phyloP scores from a whole-genome alignment of 2,797 vertebrate species.

The Liparis tanakae region DNA sequence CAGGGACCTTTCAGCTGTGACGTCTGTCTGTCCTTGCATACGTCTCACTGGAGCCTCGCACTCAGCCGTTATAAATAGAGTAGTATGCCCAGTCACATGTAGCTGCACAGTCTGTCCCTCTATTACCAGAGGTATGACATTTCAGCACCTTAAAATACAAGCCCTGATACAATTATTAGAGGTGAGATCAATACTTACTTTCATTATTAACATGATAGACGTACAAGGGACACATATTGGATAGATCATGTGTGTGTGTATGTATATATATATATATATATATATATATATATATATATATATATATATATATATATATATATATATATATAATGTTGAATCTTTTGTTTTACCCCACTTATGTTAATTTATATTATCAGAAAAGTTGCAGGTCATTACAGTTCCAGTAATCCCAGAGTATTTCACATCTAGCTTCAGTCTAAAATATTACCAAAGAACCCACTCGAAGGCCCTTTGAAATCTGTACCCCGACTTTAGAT shows the following conservation, averaged over 20 bases:
- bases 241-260: too few relatives aligned
- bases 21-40: constrained; percentile 73
- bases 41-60: constrained; percentile 57
- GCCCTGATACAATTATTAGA: constrained; percentile 13
- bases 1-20: constrained; percentile 57
- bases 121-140: constrained; percentile 62
- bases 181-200: constrained; percentile 24
- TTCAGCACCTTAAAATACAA: constrained; percentile 66
- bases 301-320: too few relatives aligned
- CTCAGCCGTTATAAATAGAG: constrained; percentile 83
- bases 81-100: constrained; percentile 80
- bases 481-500: too few relatives aligned
- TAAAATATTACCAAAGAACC: background rate
- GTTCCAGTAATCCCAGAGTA: background rate
- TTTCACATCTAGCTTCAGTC: background rate
- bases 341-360: background rate
- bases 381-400: background rate
- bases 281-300: too few relatives aligned
- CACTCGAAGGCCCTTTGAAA: too few relatives aligned
- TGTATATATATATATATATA: too few relatives aligned
- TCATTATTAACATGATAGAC: constrained; percentile 16
- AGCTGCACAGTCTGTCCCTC: constrained; percentile 54
- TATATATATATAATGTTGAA: too few relatives aligned
- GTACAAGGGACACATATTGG: too few relatives aligned
- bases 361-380: background rate